Evolutionary conservation across 2,888 invertebrate species (phyloP), one percentile per base, ranked within the genome.

Genomic region (Notodonta dromedarius): DNA sequence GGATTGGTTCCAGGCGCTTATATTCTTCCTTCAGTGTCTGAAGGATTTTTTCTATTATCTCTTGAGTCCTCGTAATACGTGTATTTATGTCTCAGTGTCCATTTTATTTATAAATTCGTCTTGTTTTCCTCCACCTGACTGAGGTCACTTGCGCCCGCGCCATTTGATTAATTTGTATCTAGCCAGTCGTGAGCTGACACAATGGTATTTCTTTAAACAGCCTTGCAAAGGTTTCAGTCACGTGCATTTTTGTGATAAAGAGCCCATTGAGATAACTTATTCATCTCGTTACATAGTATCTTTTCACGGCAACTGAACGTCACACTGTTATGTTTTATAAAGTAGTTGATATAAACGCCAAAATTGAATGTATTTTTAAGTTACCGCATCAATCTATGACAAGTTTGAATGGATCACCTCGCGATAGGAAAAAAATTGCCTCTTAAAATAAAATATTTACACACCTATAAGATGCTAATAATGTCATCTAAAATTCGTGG

Each of bases 221-320:
- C 57, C 24, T 58, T 60, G 52, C 32, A 12, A 13, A 52, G 11
- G n/a, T 13, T 52, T 5, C 32, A 61, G 68, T 79, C 79, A 81
- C 79, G 79, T 76, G 77, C 72, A n/a, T 40, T 64, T 57, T 12
- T 12, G 14, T 59, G 80, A 77, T 80, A 81, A 74, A 62, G 58
- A 59, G 57, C 46, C 32, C 73, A 71, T 68, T 65, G 48, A 66
- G 70, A 79, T 79, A 73, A 74, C 63, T 66, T 64, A 58, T 65
- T 69, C 67, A 71, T 71, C 69, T 73, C 13, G 16, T 40, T 56
- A 14, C 50, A 16, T 65, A 24, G 1, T 24, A 69, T 57, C 62
- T 52, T 52, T 32, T 4, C 52, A 52, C 5, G 12, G 12, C 9
- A 12, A 52, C 52, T 32, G 52, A 52, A 32, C 48, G 50, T 3